These are phyloP conservation scores for Drosophila maculinotata DNA, from an alignment of 2,888 invertebrate genomes.

Conservation along the genomic window DNA sequence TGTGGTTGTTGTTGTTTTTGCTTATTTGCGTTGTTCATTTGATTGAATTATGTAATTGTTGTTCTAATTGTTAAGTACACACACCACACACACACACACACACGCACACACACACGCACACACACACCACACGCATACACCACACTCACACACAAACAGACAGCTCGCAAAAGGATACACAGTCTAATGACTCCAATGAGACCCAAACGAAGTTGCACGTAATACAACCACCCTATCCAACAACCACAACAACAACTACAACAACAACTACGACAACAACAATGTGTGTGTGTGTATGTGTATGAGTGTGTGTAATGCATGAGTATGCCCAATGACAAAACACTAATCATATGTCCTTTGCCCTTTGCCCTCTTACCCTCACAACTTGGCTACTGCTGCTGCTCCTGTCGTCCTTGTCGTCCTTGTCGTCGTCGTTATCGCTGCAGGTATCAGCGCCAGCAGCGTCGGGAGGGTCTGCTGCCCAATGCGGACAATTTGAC, in stretches of 20 bases:
- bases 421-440: not conserved
- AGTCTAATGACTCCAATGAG: constrained; percentile 31
- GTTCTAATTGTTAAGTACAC: constrained; percentile 72
- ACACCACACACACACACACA: constrained; percentile 27
- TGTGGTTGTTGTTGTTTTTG: constrained; percentile 54
- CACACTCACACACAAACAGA: constrained; percentile 5
- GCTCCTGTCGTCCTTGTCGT: not conserved
- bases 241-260: no score
- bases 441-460: constrained; percentile 84
- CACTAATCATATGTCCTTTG: constrained; percentile 55
- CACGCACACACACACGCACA: constrained; percentile 15
- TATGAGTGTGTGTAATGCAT: constrained; percentile 21
- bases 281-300: constrained; percentile 7
- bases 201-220: constrained; percentile 15
- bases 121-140: constrained; percentile 40
- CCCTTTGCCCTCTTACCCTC: constrained; percentile 3
- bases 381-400: not conserved
- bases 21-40: constrained; percentile 70
- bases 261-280: constrained; percentile 1
- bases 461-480: constrained; percentile 84
- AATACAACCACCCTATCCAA: no score
- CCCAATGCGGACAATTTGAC: constrained; percentile 85
- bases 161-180: constrained; percentile 5
- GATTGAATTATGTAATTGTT: constrained; percentile 79
- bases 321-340: constrained; percentile 27